Base-by-base conservation (phyloP, 2,113 vertebrate species). In the Tenebrosternarchus preto region DNA sequence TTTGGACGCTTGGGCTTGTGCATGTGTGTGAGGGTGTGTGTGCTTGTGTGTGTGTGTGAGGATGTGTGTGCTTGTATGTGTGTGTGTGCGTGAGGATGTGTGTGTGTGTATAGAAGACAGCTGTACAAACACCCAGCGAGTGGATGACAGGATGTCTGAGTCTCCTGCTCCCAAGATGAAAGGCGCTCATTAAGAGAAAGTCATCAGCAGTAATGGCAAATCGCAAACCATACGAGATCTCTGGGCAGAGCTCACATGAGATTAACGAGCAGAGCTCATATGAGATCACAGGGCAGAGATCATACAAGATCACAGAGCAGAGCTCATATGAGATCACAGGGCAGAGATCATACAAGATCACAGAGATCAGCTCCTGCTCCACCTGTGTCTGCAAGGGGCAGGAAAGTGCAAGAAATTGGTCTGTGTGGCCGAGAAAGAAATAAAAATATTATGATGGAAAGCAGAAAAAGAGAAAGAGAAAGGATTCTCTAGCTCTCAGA, bases 161-260 rank as follows among this genome's bases (percentile, higher is more conserved):
- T 64, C 77, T 63, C 60, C 43, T 64, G 39, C 77, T 72, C 57
- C 60, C 16, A n/a, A 78, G 76, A 80, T 73, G 78, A 80, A 73
- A 80, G 78, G 39, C 33, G 59, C 76, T 80, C 78, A 73, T 80
- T 80, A 80, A 60, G 59, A 73, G 59, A 73, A 63, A 72, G 19
- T 80, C 78, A 80, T 80, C 78, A 80, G 78, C 59, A 73, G 43
- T 80, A 73, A 73, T 64, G 59, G 43, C 69, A 73, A 80, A 80
- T 80, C 43, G 20, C 27, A 63, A 73, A 73, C 24, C 69, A 64
- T 73, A 63, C 73, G 43, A 60, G 53, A 70, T 78, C 24, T n/a
- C n/a, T n/a, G n/a, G n/a, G n/a, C n/a, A n/a, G n/a, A n/a, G n/a
- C n/a, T n/a, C n/a, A n/a, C n/a, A n/a, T n/a, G n/a, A n/a, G n/a